Base-by-base conservation (phyloP, 2,113 vertebrate genomes). In the Etia nguti region DNA sequence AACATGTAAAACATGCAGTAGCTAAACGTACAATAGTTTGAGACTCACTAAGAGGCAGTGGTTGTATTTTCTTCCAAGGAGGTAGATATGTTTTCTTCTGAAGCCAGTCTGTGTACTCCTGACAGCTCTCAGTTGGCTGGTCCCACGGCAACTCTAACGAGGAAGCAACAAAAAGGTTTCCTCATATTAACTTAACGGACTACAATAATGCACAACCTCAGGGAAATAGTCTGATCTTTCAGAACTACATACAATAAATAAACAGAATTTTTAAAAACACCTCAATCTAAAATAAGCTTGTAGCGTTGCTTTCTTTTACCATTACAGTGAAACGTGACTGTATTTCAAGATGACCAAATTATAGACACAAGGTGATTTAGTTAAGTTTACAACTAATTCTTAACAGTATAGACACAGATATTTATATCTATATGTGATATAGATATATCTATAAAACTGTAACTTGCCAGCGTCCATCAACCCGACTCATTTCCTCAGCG, bases 1-100 rank as follows among this genome's bases (percentile, higher is more conserved):
- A 7, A 54, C 13, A 12, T 50, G 18, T 77, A 20, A 77, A 77
- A 50, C 36, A 38, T 3, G 2, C 4, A 24, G 13, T 22, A 48
- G 43, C 50, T 46, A 55, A 79, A 77, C 3, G 12, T 36, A 29
- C 11, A 24, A 29, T 20, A 75, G 31, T 5, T 2, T 77, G 20
- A 1, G 8, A 80, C 90, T 92, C 85, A 97, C 96, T 93, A 11
- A 97, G 95, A 34, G 96, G 95, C 22, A 91, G 41, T 10, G 98
- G 97, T 91, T 98, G 97, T 1, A 99, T 98, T 95, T 99, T 99
- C 85, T 98, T 99, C 99, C 99, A 99, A 5, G 99, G 99, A 2
- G 97, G 92, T 34, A 99, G 94, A 91, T 98, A 99, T 1, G 96
- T 97, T 92, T 98, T 99, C 92, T 95, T 97, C 89, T 99, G 97